Percentiles rank a stretch among this genome's conserved stretches.
Conservation (phyloP, 2,113 vertebrate species). For the Corapipo altera region DNA sequence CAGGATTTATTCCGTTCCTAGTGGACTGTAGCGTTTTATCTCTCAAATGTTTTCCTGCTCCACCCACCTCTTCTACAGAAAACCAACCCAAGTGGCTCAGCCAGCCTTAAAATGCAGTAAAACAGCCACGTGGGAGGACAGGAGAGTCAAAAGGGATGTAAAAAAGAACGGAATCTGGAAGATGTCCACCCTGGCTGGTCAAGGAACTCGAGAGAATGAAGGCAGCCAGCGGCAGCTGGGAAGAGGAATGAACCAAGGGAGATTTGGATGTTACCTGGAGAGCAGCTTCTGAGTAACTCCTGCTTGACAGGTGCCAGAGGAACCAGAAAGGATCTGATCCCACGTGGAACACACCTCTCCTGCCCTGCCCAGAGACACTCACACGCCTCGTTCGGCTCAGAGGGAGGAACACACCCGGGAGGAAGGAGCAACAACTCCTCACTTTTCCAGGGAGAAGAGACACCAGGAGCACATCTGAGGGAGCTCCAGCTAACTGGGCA, state of each 20-base stretch:
- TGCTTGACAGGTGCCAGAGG: background rate
- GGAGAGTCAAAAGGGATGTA: background rate
- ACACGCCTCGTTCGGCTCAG: fast-evolving
- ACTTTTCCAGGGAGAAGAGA: background rate
- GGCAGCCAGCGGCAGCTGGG: background rate
- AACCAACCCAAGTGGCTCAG: background rate
- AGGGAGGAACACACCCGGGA: background rate
- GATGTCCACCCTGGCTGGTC: background rate
- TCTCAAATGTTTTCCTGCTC: background rate
- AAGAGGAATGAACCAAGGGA: background rate
- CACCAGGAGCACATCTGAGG: background rate
- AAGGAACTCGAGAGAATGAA: background rate
- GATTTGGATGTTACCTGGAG: background rate
- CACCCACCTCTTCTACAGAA: background rate
- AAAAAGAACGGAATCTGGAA: background rate
- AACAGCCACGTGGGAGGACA: background rate
- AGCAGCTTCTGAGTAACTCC: background rate
- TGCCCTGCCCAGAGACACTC: background rate
- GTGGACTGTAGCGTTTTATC: background rate
- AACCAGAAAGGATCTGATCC: background rate
- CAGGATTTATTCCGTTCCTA: background rate
- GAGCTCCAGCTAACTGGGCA: background rate
- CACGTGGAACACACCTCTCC: fast-evolving
- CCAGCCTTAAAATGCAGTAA: background rate
- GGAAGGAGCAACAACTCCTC: background rate